Percentiles rank a stretch among this genome's conserved stretches.
phyloP scores from a whole-genome alignment of 2,797 vertebrate species.

The Gymnopithys bicolor region DNA sequence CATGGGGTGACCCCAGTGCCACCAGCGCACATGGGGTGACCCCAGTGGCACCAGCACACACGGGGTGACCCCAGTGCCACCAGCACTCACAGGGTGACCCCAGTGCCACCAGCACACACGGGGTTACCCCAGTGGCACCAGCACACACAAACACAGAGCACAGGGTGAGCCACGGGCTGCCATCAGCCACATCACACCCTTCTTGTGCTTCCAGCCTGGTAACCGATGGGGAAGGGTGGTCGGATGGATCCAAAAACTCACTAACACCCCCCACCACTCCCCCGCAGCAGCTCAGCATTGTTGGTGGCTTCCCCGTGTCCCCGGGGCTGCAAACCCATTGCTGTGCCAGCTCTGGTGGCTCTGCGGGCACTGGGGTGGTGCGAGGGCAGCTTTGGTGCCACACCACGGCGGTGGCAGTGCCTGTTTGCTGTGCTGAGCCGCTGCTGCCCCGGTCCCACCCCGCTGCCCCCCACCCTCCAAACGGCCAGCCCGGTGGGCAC shows the following conservation, averaged over 20 bases:
- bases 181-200: rapidly evolving
- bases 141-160: neutral
- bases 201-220: neutral
- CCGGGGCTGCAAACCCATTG: neutral
- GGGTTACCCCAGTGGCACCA: neutral
- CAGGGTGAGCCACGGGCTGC: neutral
- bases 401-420: neutral
- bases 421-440: neutral
- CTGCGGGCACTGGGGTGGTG: rapidly evolving
- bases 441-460: neutral
- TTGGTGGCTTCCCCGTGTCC: rapidly evolving
- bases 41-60: neutral
- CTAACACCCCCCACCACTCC: no score
- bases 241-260: neutral
- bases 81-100: neutral
- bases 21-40: neutral
- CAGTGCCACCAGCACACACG: rapidly evolving
- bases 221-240: neutral
- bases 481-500: rapidly evolving
- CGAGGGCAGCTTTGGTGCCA: neutral
- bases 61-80: neutral
- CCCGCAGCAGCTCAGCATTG: neutral
- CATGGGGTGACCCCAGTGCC: neutral
- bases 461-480: rapidly evolving
- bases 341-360: neutral